These are phyloP conservation scores for Volucella inanis DNA, from an alignment of 2,888 invertebrate species.

Conservation along the genomic window DNA sequence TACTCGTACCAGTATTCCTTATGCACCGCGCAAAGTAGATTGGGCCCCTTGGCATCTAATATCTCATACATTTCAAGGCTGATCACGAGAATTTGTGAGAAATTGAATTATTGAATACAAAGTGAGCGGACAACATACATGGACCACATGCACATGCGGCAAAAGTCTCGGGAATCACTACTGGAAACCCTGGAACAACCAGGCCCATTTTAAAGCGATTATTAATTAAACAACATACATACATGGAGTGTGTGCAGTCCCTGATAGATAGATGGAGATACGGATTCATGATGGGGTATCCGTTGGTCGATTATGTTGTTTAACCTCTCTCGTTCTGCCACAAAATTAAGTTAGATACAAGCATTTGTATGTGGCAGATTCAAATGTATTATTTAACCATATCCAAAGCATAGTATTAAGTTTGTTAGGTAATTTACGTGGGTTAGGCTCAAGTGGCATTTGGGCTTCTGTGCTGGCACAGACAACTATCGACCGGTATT, in stretches of 20 bases:
- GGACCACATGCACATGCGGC: conserved; percentile 23
- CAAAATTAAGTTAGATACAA: conserved; percentile 22
- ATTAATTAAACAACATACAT: conserved; percentile 70
- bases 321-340: background rate
- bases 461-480: conserved; percentile 50
- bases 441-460: conserved; percentile 71
- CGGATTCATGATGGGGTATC: conserved; percentile 47
- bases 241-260: conserved; percentile 15
- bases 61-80: conserved; percentile 73
- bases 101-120: conserved; percentile 73
- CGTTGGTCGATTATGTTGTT: conserved; percentile 68
- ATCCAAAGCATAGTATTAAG: conserved; percentile 58
- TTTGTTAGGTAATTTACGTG: conserved; percentile 70
- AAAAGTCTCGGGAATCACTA: background rate
- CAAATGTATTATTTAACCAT: conserved; percentile 62
- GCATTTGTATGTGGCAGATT: conserved; percentile 35
- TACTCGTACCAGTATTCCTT: conserved; percentile 14
- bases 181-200: conserved; percentile 34
- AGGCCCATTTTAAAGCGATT: conserved; percentile 65
- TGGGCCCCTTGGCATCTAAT: conserved; percentile 65
- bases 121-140: conserved; percentile 53
- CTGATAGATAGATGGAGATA: conserved; percentile 28
- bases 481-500: background rate
- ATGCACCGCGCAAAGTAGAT: conserved; percentile 26
- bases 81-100: conserved; percentile 74